These are phyloP conservation scores for Drosophila mojavensis DNA, from an alignment of 1,140 invertebrate genomes.

Conservation along the genomic window DNA sequence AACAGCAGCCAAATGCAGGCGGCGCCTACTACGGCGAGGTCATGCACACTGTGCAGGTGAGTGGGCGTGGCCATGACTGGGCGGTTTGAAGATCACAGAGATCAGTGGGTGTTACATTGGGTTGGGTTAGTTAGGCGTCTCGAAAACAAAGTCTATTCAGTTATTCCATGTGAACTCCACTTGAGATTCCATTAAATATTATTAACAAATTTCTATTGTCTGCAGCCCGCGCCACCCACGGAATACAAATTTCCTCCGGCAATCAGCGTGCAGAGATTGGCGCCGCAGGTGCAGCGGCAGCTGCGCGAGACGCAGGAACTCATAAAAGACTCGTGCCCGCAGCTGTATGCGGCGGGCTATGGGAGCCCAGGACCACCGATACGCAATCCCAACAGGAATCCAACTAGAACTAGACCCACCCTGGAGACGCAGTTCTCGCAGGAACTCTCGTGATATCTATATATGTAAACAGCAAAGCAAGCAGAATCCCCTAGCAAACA, in stretches of 20 bases:
- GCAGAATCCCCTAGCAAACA: slow-evolving; percentile 49
- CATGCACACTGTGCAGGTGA: slow-evolving; percentile 77
- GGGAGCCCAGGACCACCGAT: slow-evolving; percentile 82
- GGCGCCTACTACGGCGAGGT: slow-evolving; percentile 79
- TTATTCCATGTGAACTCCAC: background rate
- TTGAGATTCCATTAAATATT: background rate
- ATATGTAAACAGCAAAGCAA: slow-evolving; percentile 79
- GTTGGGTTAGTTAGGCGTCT: too few species aligned
- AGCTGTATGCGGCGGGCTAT: slow-evolving; percentile 83
- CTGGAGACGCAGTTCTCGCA: slow-evolving; percentile 84
- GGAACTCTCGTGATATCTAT: slow-evolving; percentile 84
- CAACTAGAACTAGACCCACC: slow-evolving; percentile 83
- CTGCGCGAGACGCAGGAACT: slow-evolving; percentile 84
- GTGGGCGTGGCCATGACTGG: background rate
- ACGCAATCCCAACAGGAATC: slow-evolving; percentile 81
- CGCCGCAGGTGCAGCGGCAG: slow-evolving; percentile 83
- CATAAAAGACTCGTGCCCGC: slow-evolving; percentile 84
- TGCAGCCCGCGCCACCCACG: slow-evolving; percentile 62
- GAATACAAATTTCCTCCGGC: slow-evolving; percentile 83
- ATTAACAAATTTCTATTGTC: background rate
- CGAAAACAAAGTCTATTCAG: too few species aligned
- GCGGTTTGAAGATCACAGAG: too few species aligned
- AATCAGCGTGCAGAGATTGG: slow-evolving; percentile 82
- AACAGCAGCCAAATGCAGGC: slow-evolving; percentile 58
- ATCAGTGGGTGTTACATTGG: too few species aligned